phyloP scores from a whole-genome alignment of 1,140 invertebrate genomes.

The Spodoptera frugiperda region DNA sequence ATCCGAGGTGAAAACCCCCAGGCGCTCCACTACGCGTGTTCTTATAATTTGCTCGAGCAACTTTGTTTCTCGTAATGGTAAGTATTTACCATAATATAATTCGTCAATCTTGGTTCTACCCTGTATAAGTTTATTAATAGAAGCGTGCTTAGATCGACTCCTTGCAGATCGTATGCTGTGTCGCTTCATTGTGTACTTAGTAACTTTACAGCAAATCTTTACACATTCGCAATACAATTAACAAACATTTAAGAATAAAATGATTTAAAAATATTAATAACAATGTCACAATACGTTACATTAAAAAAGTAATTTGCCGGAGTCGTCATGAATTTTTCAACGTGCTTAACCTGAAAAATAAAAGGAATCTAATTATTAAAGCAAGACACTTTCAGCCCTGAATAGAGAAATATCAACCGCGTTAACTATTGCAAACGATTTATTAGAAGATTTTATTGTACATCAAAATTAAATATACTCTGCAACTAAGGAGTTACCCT shows the following conservation, averaged over 20 bases:
- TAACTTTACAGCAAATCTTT: slow-evolving; percentile 1
- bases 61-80: slow-evolving; percentile 47
- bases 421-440: too few relatives aligned
- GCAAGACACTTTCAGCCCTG: too few relatives aligned
- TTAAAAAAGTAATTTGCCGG: background rate
- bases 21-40: too few relatives aligned
- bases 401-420: too few relatives aligned
- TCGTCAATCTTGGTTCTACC: slow-evolving; percentile 23
- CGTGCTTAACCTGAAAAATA: slow-evolving; percentile 12
- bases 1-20: too few relatives aligned
- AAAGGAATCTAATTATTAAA: background rate
- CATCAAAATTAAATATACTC: too few relatives aligned
- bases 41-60: slow-evolving; percentile 47
- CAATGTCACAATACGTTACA: background rate
- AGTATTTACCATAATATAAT: slow-evolving; percentile 43
- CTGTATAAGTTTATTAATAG: slow-evolving; percentile 17
- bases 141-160: slow-evolving; percentile 19
- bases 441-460: too few relatives aligned
- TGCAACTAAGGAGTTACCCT: too few relatives aligned
- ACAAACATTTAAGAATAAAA: slow-evolving; percentile 4
- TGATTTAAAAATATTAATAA: background rate
- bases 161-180: background rate
- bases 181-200: slow-evolving; percentile 30
- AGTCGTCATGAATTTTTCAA: background rate
- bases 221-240: background rate